phyloP scores from a whole-genome alignment of 2,113 vertebrate genomes.

The Aspidoscelis tigris region DNA sequence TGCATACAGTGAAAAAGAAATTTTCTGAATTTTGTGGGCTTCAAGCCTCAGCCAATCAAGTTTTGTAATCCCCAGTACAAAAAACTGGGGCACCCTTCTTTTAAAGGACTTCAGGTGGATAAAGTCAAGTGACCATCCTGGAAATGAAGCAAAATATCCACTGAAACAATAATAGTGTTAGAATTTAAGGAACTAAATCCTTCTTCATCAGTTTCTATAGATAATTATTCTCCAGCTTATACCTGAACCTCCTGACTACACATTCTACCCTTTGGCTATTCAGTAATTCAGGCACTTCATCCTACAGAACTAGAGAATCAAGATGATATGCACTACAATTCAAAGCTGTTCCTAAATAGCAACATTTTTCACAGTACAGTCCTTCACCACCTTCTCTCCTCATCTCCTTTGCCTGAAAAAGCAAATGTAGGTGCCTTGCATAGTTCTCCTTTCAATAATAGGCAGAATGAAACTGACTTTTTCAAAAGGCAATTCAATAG shows the following conservation, averaged over 20 bases:
- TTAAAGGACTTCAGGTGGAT: neutral
- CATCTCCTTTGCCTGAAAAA: neutral
- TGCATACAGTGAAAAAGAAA: too few species aligned
- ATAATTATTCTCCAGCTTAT: neutral
- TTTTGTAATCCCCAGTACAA: too few species aligned
- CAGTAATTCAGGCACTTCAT: conserved; percentile 1
- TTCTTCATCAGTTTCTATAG: neutral
- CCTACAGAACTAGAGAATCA: neutral
- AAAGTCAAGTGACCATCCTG: neutral
- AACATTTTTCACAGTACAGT: neutral
- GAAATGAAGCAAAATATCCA: neutral
- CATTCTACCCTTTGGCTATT: neutral
- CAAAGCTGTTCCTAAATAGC: conserved; percentile 7
- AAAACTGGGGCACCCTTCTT: neutral
- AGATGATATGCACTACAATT: neutral
- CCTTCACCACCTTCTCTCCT: neutral
- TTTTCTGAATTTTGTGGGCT: too few species aligned
- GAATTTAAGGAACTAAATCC: neutral
- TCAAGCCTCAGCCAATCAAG: too few species aligned
- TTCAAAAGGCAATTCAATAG: conserved; percentile 34
- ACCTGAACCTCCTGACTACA: neutral
- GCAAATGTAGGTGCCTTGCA: conserved; percentile 10
- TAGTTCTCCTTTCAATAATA: conserved; percentile 12
- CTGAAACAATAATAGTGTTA: neutral
- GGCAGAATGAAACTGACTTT: conserved; percentile 14